A percentile compares a stretch with the other conserved stretches of the same genome.
Conservation (phyloP, 1,140 invertebrate species). For the Diabrotica virgifera region DNA sequence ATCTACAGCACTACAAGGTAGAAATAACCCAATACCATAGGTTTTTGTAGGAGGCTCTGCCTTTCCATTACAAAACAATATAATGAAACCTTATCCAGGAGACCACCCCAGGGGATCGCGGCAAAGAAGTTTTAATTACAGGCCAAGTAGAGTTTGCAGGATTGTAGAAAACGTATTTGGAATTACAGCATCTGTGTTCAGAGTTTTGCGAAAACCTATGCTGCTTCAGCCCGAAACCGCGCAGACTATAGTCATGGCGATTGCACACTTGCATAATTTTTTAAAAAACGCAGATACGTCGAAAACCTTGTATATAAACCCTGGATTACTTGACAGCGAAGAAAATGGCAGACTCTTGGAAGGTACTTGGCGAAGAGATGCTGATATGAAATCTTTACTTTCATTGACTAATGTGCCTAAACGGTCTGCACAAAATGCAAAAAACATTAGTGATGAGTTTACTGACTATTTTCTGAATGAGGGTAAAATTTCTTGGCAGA, state of each 20-base stretch:
- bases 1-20: background rate
- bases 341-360: no score
- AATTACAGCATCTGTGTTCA: background rate
- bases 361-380: no score
- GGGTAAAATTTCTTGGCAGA: no score
- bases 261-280: constrained; percentile 42
- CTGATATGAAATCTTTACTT: no score
- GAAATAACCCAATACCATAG: background rate
- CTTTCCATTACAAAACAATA: background rate
- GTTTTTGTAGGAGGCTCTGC: background rate
- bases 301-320: no score
- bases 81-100: background rate
- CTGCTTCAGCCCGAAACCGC: constrained; percentile 33
- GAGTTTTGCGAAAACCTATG: constrained; percentile 33
- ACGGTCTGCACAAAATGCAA: no score
- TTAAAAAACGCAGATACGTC: constrained; percentile 25
- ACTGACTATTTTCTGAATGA: no score
- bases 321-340: no score
- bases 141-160: no score
- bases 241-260: constrained; percentile 31
- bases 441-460: no score
- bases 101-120: background rate
- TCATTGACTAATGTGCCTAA: no score
- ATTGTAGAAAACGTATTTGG: no score
- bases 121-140: background rate